Evolutionary conservation across 2,113 vertebrate genomes (phyloP).

Genomic region (Sminthopsis crassicaudata): DNA sequence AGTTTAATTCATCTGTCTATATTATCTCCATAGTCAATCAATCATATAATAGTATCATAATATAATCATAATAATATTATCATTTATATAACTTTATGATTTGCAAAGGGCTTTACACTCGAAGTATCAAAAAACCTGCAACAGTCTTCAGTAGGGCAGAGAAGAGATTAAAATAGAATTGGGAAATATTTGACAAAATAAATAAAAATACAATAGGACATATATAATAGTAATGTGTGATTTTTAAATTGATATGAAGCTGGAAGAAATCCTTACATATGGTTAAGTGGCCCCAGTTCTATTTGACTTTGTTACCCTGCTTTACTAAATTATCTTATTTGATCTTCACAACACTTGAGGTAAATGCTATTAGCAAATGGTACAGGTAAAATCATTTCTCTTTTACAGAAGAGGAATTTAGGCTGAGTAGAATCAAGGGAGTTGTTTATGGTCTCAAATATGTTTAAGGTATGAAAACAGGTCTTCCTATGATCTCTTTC

Average conservation of each 20-base stretch:
- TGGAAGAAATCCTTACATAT: not conserved
- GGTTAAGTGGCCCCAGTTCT: not conserved
- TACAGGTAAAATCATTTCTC: not conserved
- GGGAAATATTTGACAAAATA: not conserved
- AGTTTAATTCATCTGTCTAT: not conserved
- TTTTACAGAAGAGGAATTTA: not conserved
- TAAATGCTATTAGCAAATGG: not conserved
- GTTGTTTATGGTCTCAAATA: not conserved
- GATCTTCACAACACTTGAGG: not conserved
- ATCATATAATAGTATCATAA: not conserved
- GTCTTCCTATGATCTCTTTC: not conserved
- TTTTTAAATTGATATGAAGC: not conserved
- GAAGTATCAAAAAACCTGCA: not conserved
- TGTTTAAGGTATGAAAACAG: not conserved
- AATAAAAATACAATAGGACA: not conserved
- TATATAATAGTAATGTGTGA: not conserved
- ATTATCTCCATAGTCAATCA: not conserved
- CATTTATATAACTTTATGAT: not conserved
- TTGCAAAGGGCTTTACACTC: not conserved
- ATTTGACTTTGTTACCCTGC: not conserved
- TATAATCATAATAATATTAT: no score
- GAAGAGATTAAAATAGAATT: not conserved
- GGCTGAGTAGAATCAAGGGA: not conserved
- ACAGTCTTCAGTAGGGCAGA: not conserved
- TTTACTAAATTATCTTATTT: not conserved